These are phyloP conservation scores for Myiozetetes cayanensis DNA, from an alignment of 2,113 vertebrate genomes.

Conservation along the genomic window DNA sequence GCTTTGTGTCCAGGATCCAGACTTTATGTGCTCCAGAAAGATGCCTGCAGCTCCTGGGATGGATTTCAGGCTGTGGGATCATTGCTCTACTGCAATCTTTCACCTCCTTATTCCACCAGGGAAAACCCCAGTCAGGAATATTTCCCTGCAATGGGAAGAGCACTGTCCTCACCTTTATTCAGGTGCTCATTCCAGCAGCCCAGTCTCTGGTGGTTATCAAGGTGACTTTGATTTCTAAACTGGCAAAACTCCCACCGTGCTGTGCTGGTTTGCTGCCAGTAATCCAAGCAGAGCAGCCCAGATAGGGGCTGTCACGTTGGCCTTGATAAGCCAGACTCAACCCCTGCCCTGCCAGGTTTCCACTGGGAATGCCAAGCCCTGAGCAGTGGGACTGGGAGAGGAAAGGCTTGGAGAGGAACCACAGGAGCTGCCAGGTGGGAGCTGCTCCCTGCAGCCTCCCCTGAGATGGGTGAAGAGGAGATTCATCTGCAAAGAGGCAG, in stretches of 20 bases:
- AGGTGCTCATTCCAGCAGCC: background rate
- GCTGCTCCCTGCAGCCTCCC: background rate
- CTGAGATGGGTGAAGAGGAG: background rate
- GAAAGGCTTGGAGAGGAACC: background rate
- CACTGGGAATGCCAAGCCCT: background rate
- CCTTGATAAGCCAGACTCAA: background rate
- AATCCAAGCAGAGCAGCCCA: background rate
- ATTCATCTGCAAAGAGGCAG: background rate
- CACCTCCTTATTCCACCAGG: fast-evolving
- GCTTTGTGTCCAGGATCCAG: background rate
- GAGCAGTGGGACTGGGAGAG: background rate
- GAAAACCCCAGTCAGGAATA: background rate
- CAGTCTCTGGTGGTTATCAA: background rate
- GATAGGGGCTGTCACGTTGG: fast-evolving
- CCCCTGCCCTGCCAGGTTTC: background rate
- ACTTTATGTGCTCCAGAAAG: background rate
- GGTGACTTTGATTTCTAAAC: background rate
- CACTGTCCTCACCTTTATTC: background rate
- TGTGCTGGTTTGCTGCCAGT: background rate
- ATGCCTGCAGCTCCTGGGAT: background rate
- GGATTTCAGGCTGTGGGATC: background rate
- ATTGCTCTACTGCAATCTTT: background rate
- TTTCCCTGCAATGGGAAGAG: background rate
- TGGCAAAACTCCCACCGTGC: background rate
- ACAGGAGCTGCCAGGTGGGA: background rate